Evolutionary conservation across 2,888 invertebrate genomes (phyloP).

Genomic region (Tetanocera ferruginea): DNA sequence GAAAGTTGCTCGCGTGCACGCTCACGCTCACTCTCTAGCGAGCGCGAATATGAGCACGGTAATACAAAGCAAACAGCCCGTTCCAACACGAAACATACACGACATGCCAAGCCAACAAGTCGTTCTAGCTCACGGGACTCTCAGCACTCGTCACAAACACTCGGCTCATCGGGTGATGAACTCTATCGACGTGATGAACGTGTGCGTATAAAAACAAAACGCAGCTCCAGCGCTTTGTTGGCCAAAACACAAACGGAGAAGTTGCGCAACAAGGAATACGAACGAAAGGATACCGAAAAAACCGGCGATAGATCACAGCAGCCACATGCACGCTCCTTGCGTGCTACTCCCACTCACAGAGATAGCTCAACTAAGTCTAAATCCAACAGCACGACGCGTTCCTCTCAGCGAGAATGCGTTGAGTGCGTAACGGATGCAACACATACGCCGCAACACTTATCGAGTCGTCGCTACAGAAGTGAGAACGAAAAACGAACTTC

Average conservation of each 20-base stretch:
- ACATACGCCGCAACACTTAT: slow-evolving; percentile 43
- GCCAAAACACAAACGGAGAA: slow-evolving; percentile 43
- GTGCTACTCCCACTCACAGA: slow-evolving; percentile 18
- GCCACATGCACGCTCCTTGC: slow-evolving; percentile 17
- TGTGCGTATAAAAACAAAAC: slow-evolving; percentile 59
- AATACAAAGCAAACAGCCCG: slow-evolving; percentile 40
- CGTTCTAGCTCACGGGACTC: slow-evolving; percentile 65
- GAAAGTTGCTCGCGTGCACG: slow-evolving; percentile 65
- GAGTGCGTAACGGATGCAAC: slow-evolving; percentile 52
- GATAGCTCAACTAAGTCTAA: slow-evolving; percentile 32
- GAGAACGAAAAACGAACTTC: slow-evolving; percentile 41
- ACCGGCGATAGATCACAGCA: not conserved
- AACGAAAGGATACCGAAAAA: slow-evolving; percentile 40
- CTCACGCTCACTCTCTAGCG: slow-evolving; percentile 58
- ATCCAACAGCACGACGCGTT: slow-evolving; percentile 55
- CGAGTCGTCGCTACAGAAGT: slow-evolving; percentile 43
- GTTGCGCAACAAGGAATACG: slow-evolving; percentile 44
- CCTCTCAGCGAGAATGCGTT: slow-evolving; percentile 57
- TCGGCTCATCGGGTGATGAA: slow-evolving; percentile 60
- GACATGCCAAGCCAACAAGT: slow-evolving; percentile 21
- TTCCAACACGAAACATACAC: slow-evolving; percentile 19
- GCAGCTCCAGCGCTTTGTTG: slow-evolving; percentile 49
- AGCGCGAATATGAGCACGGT: slow-evolving; percentile 53
- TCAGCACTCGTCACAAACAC: slow-evolving; percentile 51
- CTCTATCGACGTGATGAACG: slow-evolving; percentile 54